Percentiles rank a stretch among this genome's conserved stretches.
phyloP scores from a whole-genome alignment of 2,888 invertebrate species.

The Exephanes ischioxanthus region DNA sequence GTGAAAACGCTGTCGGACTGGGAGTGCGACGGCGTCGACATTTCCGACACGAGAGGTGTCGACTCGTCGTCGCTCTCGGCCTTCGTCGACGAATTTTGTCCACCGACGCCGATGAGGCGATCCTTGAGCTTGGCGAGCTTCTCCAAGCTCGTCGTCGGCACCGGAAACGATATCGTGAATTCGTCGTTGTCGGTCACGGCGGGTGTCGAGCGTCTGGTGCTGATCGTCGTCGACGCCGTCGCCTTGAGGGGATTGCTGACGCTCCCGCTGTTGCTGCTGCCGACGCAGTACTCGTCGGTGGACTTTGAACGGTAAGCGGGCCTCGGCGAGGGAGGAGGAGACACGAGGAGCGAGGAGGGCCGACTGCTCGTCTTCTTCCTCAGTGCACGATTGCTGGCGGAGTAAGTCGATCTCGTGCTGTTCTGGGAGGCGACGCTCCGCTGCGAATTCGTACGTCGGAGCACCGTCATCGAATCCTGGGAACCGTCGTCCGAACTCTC shows the following conservation, averaged over 20 bases:
- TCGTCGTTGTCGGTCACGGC: slow-evolving; percentile 69
- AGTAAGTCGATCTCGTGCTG: slow-evolving; percentile 77
- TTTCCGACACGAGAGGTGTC: slow-evolving; percentile 88
- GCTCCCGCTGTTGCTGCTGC: slow-evolving; percentile 47
- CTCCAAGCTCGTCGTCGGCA: slow-evolving; percentile 73
- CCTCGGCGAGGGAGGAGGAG: slow-evolving; percentile 81
- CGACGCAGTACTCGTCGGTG: slow-evolving; percentile 76
- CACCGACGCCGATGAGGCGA: slow-evolving; percentile 71
- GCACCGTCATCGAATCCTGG: slow-evolving; percentile 77
- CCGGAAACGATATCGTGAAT: slow-evolving; percentile 71
- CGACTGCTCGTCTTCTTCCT: slow-evolving; percentile 69
- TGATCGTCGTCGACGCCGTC: slow-evolving; percentile 31
- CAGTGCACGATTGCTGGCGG: slow-evolving; percentile 67
- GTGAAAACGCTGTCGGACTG: slow-evolving; percentile 78
- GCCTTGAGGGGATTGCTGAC: slow-evolving; percentile 68
- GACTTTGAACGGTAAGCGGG: slow-evolving; percentile 80
- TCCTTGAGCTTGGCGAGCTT: slow-evolving; percentile 78
- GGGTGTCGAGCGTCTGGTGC: slow-evolving; percentile 61
- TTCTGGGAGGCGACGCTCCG: slow-evolving; percentile 79
- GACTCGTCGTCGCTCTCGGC: slow-evolving; percentile 89
- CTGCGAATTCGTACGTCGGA: slow-evolving; percentile 80
- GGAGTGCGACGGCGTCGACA: slow-evolving; percentile 82
- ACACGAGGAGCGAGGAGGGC: slow-evolving; percentile 78
- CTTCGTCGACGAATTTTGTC: slow-evolving; percentile 50
- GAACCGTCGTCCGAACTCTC: slow-evolving; percentile 85